Evolutionary conservation across 1,140 invertebrate species (phyloP).

Genomic region (Zaprionus lachaisei): DNA sequence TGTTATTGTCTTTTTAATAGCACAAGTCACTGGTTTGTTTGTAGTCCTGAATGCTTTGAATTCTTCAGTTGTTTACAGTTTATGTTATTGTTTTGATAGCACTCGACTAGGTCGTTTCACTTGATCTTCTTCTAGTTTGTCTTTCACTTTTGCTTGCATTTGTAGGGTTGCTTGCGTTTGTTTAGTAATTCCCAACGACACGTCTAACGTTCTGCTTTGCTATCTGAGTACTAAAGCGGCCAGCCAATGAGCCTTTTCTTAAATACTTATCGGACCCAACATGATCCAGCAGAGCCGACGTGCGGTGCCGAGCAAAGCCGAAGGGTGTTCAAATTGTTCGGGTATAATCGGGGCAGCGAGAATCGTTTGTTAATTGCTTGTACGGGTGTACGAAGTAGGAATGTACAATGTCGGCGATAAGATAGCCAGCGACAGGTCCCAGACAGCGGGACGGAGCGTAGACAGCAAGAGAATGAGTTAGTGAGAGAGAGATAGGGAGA

Average conservation of each 20-base stretch:
- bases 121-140: slow-evolving; percentile 24
- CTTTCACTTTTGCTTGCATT: slow-evolving; percentile 28
- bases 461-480: background rate
- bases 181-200: slow-evolving; percentile 26
- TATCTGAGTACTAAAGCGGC: slow-evolving; percentile 66
- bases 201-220: slow-evolving; percentile 68
- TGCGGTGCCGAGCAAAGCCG: background rate
- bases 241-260: slow-evolving; percentile 53
- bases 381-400: slow-evolving; percentile 74
- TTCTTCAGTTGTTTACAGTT: slow-evolving; percentile 65
- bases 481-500: slow-evolving; percentile 1
- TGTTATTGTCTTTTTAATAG: slow-evolving; percentile 25
- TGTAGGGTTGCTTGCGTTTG: background rate
- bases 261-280: slow-evolving; percentile 53
- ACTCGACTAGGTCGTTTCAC: slow-evolving; percentile 55
- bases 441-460: slow-evolving; percentile 8
- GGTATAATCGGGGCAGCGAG: slow-evolving; percentile 32
- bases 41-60: slow-evolving; percentile 55
- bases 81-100: slow-evolving; percentile 63
- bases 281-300: slow-evolving; percentile 1
- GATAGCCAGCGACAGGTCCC: slow-evolving; percentile 36
- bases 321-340: background rate
- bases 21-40: slow-evolving; percentile 42
- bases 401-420: slow-evolving; percentile 71
- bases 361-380: slow-evolving; percentile 83